Percentiles rank a stretch among this genome's conserved stretches.
Evolutionary conservation across 2,113 vertebrate genomes (phyloP).

Genomic region (Ageneiosus marmoratus): DNA sequence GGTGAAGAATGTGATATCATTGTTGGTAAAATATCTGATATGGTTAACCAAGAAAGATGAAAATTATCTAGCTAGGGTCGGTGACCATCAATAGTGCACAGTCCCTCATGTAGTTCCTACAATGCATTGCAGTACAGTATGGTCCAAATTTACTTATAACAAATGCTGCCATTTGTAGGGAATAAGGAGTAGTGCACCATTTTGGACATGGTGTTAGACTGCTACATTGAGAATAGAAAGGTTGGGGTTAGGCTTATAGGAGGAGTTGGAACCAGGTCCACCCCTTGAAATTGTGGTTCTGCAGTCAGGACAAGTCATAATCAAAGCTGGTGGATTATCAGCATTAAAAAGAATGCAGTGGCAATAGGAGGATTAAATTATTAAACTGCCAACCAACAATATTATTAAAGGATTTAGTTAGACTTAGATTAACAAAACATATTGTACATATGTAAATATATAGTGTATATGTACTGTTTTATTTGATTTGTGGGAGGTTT

Average conservation of each 20-base stretch:
- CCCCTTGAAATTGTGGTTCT: not conserved
- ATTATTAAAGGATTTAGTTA: too few species aligned
- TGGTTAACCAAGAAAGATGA: too few species aligned
- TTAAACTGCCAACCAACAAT: not conserved
- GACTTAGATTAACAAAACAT: too few species aligned
- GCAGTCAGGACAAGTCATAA: not conserved
- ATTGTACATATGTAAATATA: too few species aligned
- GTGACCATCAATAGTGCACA: too few species aligned
- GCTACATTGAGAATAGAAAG: not conserved
- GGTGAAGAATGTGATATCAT: too few species aligned
- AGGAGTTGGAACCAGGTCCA: too few species aligned
- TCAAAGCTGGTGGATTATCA: not conserved
- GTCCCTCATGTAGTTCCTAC: not conserved
- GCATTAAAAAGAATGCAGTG: not conserved
- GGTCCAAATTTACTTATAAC: not conserved
- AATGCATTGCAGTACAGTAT: not conserved
- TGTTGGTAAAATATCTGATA: too few species aligned
- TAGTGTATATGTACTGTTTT: too few species aligned
- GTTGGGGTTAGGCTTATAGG: not conserved
- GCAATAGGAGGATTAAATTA: not conserved
- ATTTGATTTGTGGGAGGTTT: too few species aligned
- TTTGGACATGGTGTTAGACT: not conserved
- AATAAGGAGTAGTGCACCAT: not conserved
- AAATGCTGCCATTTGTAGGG: not conserved
- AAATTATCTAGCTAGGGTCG: too few species aligned